Percentiles rank a stretch among this genome's conserved stretches.
Evolutionary conservation across 1,140 invertebrate species (phyloP).

Genomic region (Macrobrachium nipponense): DNA sequence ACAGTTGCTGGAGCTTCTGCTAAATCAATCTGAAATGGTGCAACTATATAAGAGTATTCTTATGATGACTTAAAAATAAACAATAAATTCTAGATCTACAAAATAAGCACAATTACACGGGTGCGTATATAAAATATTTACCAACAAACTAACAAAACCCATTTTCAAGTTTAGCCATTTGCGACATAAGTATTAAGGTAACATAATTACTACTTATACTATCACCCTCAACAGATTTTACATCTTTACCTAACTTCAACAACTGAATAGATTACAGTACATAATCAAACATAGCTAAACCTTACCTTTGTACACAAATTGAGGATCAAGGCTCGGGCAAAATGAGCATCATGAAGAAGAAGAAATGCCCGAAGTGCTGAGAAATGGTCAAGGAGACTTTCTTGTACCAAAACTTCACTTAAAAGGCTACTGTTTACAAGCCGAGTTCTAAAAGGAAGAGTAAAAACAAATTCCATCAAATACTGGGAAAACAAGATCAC

Average conservation of each 20-base stretch:
- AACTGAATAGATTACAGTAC: not conserved
- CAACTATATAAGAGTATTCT: not conserved
- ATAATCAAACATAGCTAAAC: not conserved
- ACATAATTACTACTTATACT: too few relatives aligned
- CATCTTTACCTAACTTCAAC: not conserved
- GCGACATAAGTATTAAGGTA: too few relatives aligned
- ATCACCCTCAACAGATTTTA: not conserved
- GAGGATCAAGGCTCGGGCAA: constrained; percentile 33
- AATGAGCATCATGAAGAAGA: constrained; percentile 47
- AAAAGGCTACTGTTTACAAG: constrained; percentile 34
- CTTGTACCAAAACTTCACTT: constrained; percentile 39
- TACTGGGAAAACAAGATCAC: not conserved
- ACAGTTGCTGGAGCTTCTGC: constrained; percentile 12
- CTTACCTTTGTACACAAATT: constrained; percentile 44
- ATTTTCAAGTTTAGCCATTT: too few relatives aligned
- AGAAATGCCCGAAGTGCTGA: constrained; percentile 46
- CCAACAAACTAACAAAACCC: too few relatives aligned
- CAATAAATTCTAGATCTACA: too few relatives aligned
- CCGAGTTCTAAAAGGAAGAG: constrained; percentile 17
- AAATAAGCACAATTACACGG: too few relatives aligned
- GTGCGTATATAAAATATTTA: too few relatives aligned
- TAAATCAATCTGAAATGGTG: constrained; percentile 4
- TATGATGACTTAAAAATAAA: too few relatives aligned
- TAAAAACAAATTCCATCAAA: not conserved
- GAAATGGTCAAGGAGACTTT: constrained; percentile 39